Conservation (phyloP, 2,888 invertebrate species). For the Chelonus formosanus region DNA sequence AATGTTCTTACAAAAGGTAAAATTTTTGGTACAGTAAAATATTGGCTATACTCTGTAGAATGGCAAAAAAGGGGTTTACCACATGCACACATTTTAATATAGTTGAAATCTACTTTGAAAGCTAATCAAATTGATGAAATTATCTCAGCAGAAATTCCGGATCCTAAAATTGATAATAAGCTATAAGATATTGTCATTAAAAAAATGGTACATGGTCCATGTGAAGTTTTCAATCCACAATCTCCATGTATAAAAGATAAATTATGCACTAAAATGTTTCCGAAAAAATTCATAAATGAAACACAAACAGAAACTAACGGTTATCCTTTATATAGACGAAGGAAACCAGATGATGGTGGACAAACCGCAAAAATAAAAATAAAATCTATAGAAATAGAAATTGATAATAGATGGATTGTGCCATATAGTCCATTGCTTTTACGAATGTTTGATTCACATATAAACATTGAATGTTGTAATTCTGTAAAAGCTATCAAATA, state of each 20-base stretch:
- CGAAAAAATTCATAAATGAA: constrained; percentile 40
- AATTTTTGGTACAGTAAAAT: constrained; percentile 46
- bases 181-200: constrained; percentile 49
- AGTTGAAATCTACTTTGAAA: constrained; percentile 25
- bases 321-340: constrained; percentile 13
- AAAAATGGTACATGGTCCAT: constrained; percentile 58
- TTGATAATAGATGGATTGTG: constrained; percentile 44
- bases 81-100: constrained; percentile 52
- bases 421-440: constrained; percentile 44
- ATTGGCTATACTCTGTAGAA: constrained; percentile 52
- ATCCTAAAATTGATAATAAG: constrained; percentile 42
- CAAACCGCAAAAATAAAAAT: background rate
- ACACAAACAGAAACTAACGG: background rate
- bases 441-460: constrained; percentile 49
- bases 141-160: constrained; percentile 42
- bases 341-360: background rate
- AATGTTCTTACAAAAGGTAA: constrained; percentile 17
- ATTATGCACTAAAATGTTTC: constrained; percentile 51
- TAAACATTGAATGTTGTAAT: constrained; percentile 62
- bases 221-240: constrained; percentile 52
- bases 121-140: constrained; percentile 37
- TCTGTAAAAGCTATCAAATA: constrained; percentile 54
- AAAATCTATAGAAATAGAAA: background rate
- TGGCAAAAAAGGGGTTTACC: constrained; percentile 52
- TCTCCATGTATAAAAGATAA: constrained; percentile 61